Evolutionary conservation across 2,888 invertebrate genomes (phyloP).

Genomic region (Muschampia plurimacula): DNA sequence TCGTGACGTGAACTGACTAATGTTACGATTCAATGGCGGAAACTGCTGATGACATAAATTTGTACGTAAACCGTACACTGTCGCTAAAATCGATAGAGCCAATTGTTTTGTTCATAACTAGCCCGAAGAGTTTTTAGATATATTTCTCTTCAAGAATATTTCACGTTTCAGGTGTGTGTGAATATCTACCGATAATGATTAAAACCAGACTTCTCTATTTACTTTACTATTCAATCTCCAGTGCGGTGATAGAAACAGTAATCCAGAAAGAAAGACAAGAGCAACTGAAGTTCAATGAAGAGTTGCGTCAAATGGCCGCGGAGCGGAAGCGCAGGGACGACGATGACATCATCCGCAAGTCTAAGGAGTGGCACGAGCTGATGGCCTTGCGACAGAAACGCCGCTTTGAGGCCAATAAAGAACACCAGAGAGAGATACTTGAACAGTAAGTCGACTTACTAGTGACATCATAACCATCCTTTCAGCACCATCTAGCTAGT

Average conservation of each 20-base stretch:
- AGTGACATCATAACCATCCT: neutral
- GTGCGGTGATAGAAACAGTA: conserved; percentile 76
- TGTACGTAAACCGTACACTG: too few relatives aligned
- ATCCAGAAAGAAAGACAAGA: conserved; percentile 73
- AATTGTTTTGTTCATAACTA: neutral
- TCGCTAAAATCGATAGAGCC: neutral
- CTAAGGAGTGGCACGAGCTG: conserved; percentile 70
- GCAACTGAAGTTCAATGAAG: conserved; percentile 68
- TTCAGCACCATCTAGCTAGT: conserved; percentile 17
- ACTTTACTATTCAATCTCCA: conserved; percentile 43
- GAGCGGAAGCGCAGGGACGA: conserved; percentile 64
- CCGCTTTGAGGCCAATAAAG: conserved; percentile 65
- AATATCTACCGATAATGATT: too few relatives aligned
- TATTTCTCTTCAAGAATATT: neutral
- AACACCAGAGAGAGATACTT: conserved; percentile 69
- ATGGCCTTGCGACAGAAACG: conserved; percentile 53
- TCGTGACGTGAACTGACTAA: too few relatives aligned
- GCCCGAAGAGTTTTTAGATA: neutral
- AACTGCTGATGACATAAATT: too few relatives aligned
- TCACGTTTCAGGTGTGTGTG: too few relatives aligned
- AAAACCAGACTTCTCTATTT: too few relatives aligned
- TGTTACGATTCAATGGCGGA: too few relatives aligned
- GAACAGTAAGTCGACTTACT: conserved; percentile 63
- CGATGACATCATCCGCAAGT: conserved; percentile 60
- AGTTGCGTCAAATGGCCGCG: conserved; percentile 59